Evolutionary conservation across 2,797 vertebrate genomes (phyloP).

Genomic region (Graptemys geographica): DNA sequence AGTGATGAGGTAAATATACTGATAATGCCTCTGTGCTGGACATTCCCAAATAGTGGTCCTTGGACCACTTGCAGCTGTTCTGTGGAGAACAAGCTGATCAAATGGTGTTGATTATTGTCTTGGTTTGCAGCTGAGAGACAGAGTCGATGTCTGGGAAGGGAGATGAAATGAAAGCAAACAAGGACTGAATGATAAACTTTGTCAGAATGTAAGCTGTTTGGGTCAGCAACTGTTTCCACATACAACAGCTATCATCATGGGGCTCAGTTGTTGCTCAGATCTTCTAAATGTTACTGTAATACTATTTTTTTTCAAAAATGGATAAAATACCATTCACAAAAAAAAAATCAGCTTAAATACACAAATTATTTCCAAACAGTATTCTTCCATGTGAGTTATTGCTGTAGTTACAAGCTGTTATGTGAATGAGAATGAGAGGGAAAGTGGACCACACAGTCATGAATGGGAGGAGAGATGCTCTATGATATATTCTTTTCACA

Average conservation of each 20-base stretch:
- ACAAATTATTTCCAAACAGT: not conserved
- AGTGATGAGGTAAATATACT: rapidly evolving
- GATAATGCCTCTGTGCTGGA: rapidly evolving
- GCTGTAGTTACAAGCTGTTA: not conserved
- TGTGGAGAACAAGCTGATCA: conserved; percentile 10
- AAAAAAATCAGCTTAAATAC: not conserved
- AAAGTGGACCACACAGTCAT: rapidly evolving
- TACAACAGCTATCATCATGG: too few relatives aligned
- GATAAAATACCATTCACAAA: not conserved
- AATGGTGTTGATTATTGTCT: not conserved
- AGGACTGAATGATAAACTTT: not conserved
- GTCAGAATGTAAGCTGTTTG: not conserved
- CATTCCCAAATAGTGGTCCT: not conserved
- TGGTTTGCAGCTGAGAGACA: conserved; percentile 4
- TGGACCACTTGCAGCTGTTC: not conserved
- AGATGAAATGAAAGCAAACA: not conserved
- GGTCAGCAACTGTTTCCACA: too few relatives aligned
- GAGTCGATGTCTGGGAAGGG: conserved; percentile 33
- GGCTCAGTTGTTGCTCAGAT: not conserved
- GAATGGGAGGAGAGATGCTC: not conserved
- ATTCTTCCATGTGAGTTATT: not conserved
- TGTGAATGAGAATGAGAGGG: not conserved
- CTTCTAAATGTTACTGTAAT: not conserved
- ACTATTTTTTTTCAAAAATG: not conserved
- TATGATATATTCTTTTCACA: not conserved